Percentiles rank a stretch among this genome's conserved stretches.
These are phyloP conservation scores for Naso thynnoides DNA, from an alignment of 2,797 vertebrate genomes.

Conservation along the genomic window DNA sequence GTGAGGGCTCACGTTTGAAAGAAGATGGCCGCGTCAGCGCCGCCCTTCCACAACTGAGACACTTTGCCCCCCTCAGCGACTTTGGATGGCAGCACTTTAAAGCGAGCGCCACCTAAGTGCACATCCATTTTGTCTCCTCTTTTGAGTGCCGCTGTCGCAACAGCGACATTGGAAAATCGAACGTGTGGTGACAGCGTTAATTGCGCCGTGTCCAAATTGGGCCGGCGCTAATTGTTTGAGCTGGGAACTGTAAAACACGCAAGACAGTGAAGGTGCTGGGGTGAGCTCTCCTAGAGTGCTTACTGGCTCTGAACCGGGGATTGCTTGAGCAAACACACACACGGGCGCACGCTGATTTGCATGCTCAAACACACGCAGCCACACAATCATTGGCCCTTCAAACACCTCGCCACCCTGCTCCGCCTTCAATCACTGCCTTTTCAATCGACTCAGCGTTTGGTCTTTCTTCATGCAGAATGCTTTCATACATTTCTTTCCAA, in stretches of 20 bases:
- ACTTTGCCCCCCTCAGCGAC: constrained; percentile 58
- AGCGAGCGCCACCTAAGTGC: constrained; percentile 38
- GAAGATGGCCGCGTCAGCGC: constrained; percentile 44
- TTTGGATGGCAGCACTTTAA: constrained; percentile 57
- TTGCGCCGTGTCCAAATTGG: constrained; percentile 84
- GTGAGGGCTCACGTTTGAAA: constrained; percentile 23
- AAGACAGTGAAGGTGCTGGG: constrained; percentile 64
- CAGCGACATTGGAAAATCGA: constrained; percentile 89
- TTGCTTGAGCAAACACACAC: constrained; percentile 66
- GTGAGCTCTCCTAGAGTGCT: constrained; percentile 69
- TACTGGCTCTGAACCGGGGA: constrained; percentile 67
- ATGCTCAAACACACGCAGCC: constrained; percentile 61
- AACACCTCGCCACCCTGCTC: constrained; percentile 70
- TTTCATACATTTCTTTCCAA: background rate
- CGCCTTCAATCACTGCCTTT: constrained; percentile 67
- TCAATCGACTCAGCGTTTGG: constrained; percentile 60
- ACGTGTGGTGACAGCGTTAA: constrained; percentile 84
- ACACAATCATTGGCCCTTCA: constrained; percentile 51
- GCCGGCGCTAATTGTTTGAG: constrained; percentile 77
- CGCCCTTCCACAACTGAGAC: constrained; percentile 47
- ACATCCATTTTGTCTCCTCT: constrained; percentile 62
- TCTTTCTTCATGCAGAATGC: background rate
- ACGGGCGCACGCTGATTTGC: constrained; percentile 48
- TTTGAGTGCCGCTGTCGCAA: constrained; percentile 63
- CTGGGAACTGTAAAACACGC: constrained; percentile 61